Base-by-base conservation (phyloP, 2,797 vertebrate genomes). In the Orientallactaga sibirica region DNA sequence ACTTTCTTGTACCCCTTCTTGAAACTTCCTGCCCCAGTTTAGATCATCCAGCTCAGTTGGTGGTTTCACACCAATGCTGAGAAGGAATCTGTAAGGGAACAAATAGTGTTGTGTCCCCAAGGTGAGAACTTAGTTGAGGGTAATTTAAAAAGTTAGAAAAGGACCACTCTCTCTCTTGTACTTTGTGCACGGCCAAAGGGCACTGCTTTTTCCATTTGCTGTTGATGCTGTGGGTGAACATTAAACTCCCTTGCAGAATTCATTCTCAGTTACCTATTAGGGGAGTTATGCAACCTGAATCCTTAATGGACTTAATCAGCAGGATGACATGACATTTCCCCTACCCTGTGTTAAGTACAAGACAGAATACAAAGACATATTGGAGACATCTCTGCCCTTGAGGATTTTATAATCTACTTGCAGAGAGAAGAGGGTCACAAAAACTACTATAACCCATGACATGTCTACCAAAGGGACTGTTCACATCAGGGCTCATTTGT, bases 271-370 rank as follows among this genome's bases (percentile, higher is more conserved):
- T 97, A 25, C 77, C 88, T 91, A 93, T 93, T 96, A 95, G 88
- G 78, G 84, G 77, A 96, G 83, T 93, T 96, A 96, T 85, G 83
- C 95, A 97, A 96, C 93, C 92, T 95, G 95, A 96, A 97, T 95
- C 70, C 83, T 94, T 97, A 96, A 97, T 96, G 90, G 92, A 86
- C 61, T 95, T 97, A 94, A 93, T 96, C 96, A 96, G 95, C 80
- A 91, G 96, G 96, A 93, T 94, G 96, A 94, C 91, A 86, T 92
- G 96, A 93, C 90, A 95, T 97, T 95, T 96, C 37, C 64, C 58
- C 86, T 71, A 88, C 55, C 75, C 86, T 86, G 88, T 62, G 73
- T 67, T 92, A 93, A 96, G 83, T 86, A 91, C 68, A 92, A 94
- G 85, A 86, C 52, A 95, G 86, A 93, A 88, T 92, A 92, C 82